Evolutionary conservation across 1,140 invertebrate species (phyloP), one percentile per base, ranked within the genome.

Genomic region (Brachionus rotundiformis): DNA sequence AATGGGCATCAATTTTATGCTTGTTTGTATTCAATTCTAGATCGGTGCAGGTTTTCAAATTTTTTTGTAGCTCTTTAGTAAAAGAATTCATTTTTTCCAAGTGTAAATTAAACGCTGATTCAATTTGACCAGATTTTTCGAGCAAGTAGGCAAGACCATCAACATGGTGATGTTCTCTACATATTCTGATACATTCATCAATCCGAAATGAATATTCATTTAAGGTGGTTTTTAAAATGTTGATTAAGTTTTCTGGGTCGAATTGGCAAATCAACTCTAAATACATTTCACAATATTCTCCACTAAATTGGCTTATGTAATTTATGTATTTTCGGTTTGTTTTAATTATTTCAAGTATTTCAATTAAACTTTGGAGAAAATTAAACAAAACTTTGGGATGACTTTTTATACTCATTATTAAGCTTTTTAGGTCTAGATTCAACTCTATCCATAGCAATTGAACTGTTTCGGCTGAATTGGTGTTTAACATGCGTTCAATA

Each of bases 181-280:
- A 87, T 27, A 89, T 87, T 83, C 87, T 36, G 16, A 73, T 27
- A 68, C 82, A 85, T 85, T 31, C 85, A 81, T 63, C 85, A 86
- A 49, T 87, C 86, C 86, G 87, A 73, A 13, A 84, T 80, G 82
- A 11, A 82, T 65, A 83, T 25, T 80, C 54, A 73, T 31, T 77
- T 33, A 36, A 23, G n/a, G 16, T 44, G 23, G 39, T 83, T 76
- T 47, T 83, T 0, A 87, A 84, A 88, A 85, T 88, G 83, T 83
- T 86, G 83, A 75, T 86, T n/a, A 90, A 90, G 76, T 87, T 86
- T 29, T 87, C 85, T 1, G 90, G 88, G 65, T 91, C 89, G 85
- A 91, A 87, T 82, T 90, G 87, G 84, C 92, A 93, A 88, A 93
- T 90, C 2, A 94, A 87, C 68, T 91, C 89, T 61, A 94, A 89